Percentiles rank a stretch among this genome's conserved stretches.
These are phyloP conservation scores for Ammospiza caudacuta DNA, from an alignment of 2,113 vertebrate genomes.

Conservation along the genomic window DNA sequence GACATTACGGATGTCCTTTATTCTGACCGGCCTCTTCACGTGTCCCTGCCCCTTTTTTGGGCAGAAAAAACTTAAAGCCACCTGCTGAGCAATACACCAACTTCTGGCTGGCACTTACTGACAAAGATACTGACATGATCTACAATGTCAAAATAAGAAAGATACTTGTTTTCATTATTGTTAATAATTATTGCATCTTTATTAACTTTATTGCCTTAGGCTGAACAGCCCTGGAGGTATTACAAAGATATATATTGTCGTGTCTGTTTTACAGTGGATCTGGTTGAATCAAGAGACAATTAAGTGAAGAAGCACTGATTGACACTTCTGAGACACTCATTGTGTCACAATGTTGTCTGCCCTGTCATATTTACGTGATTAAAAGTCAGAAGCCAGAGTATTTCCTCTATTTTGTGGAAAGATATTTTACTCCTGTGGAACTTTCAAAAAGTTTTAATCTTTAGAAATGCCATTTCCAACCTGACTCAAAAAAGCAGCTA, in stretches of 20 bases:
- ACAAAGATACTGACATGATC: background rate
- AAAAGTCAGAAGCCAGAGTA: background rate
- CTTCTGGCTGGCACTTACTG: background rate
- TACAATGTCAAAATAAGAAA: background rate
- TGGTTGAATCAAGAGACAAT: background rate
- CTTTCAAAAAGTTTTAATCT: background rate
- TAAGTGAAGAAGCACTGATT: background rate
- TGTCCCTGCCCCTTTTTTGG: fast-evolving
- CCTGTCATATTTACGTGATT: background rate
- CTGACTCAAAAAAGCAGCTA: background rate
- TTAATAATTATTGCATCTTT: background rate
- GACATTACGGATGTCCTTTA: fast-evolving
- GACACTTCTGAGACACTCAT: background rate
- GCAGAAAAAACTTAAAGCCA: background rate
- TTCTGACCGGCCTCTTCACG: fast-evolving
- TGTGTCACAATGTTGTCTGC: background rate
- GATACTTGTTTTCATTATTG: background rate
- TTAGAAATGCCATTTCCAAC: background rate
- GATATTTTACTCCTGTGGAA: background rate
- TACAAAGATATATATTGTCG: background rate
- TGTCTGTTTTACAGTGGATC: background rate
- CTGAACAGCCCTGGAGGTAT: background rate
- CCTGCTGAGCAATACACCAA: background rate
- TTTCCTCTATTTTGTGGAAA: background rate
- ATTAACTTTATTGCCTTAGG: background rate